Base-by-base conservation (phyloP, 2,888 invertebrate genomes). In the Pogonocherus hispidulus region DNA sequence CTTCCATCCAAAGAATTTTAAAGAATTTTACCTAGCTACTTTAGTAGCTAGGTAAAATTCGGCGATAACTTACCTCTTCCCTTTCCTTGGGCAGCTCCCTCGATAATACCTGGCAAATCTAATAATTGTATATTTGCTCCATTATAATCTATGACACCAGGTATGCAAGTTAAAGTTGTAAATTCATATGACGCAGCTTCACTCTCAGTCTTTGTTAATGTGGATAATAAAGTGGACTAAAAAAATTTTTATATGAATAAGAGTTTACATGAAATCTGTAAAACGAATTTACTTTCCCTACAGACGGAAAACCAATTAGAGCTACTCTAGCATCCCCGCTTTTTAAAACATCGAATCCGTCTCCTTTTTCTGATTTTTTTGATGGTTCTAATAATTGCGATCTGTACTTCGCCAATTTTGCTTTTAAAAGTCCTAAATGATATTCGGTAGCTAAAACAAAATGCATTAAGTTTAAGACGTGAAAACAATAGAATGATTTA, bases 61-160 rank as follows among this genome's bases (percentile, higher is more conserved):
- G n/a, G n/a, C n/a, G n/a, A n/a, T 27, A 8, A 27, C 27, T 49
- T 73, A 79, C 84, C 86, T 78, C 86, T 81, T 66, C 86, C 86
- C 77, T 86, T 86, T 47, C 86, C 86, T 78, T 96, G 98, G 1
- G 99, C 94, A 73, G 99, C 99, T 67, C 99, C 99, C 89, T 99
- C 99, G 84, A 99, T 99, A 84, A 99, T 99, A 83, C 99, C 99
- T 66, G 99, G 99, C 84, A 99, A 90, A 91, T 99, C 99, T 0
- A 99, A 91, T 72, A 99, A 88, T 84, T 99, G 99, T 84, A 99
- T 99, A 83, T 98, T 98, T 37, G 99, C 99, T 49, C 99, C 99
- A 83, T 98, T 95, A 85, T 99, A 98, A 84, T 98, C 96, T 74
- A 99, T 98, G 1, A 99, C 99, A 59, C 99, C 99, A 2, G 99